Evolutionary conservation across 1,140 invertebrate genomes (phyloP).

Genomic region (Bathynomus jamesi): DNA sequence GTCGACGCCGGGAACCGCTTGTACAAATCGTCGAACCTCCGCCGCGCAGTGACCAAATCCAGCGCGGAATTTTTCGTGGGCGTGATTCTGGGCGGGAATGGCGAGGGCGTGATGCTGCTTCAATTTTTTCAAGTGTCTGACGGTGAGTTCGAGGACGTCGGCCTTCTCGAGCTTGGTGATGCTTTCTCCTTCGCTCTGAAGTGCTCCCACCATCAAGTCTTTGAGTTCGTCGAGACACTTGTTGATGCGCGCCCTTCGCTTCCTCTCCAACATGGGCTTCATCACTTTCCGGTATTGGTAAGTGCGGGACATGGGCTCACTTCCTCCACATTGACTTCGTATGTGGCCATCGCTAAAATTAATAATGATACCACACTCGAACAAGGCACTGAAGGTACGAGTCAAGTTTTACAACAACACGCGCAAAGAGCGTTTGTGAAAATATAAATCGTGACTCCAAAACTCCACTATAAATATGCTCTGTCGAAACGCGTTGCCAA

Average conservation of each 20-base stretch:
- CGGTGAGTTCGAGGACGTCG: conserved; percentile 90
- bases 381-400: background rate
- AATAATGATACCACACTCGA: background rate
- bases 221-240: conserved; percentile 87
- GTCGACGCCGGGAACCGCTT: conserved; percentile 72
- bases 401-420: background rate
- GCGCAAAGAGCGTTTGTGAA: background rate
- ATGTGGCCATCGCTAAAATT: conserved; percentile 23
- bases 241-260: conserved; percentile 86
- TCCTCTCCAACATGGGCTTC: conserved; percentile 92
- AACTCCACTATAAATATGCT: background rate
- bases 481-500: background rate
- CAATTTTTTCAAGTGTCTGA: conserved; percentile 82
- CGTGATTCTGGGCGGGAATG: conserved; percentile 36
- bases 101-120: conserved; percentile 61
- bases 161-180: conserved; percentile 92
- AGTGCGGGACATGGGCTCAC: conserved; percentile 65
- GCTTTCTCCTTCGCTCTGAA: conserved; percentile 77
- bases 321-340: conserved; percentile 35
- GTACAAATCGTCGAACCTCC: conserved; percentile 79
- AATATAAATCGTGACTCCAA: background rate
- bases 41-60: conserved; percentile 86
- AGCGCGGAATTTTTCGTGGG: conserved; percentile 68
- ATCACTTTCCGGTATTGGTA: conserved; percentile 86
- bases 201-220: conserved; percentile 76